Base-by-base conservation (phyloP, 92 coral and sea anemone genomes). In the Parazoanthus swiftii region DNA sequence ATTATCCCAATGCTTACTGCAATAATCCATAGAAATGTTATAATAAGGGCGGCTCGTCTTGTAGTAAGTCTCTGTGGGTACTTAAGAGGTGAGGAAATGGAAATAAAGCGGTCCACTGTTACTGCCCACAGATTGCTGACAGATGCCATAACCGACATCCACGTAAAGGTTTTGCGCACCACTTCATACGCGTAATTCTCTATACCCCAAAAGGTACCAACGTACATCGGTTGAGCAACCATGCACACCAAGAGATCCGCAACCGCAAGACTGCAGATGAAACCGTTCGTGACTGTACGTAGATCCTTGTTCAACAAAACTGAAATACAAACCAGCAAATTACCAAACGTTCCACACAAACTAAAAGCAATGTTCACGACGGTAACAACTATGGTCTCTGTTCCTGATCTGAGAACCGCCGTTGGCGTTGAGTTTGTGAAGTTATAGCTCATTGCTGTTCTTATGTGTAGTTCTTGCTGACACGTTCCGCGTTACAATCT, bases 151-250 rank as follows among this genome's bases (percentile, higher is more conserved):
- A 96, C 85, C 6, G 98, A 96, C 50, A 96, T 91, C 89, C 90
- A 96, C 29, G 98, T 89, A 18, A 95, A 93, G 43, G 91, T 63
- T 82, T 93, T 93, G 16, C 98, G 94, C 20, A 92, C 82, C 38
- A 9, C 16, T 78, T 91, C 82, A 23, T 86, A 88, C 21, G 63
- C 73, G 7, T 65, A 42, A 56, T 86, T 92, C 15, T 88, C 92
- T 56, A 93, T 77, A 29, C 94, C 94, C 26, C 81, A 70, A 43
- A 96, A 68, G 43, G 89, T 91, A 0, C 92, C 94, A 26, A 93
- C 96, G 81, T 95, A 91, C 98, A 96, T 92, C 20, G 98, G 98
- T 84, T 96, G 98, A 63, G 98, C 93, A 42, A 96, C 90, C 63
- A 90, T 48, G 76, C 98, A 96, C 5, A 92, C 98, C 37, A 95